These are phyloP conservation scores for Halcyon senegalensis DNA, from an alignment of 2,113 vertebrate species.

Conservation along the genomic window DNA sequence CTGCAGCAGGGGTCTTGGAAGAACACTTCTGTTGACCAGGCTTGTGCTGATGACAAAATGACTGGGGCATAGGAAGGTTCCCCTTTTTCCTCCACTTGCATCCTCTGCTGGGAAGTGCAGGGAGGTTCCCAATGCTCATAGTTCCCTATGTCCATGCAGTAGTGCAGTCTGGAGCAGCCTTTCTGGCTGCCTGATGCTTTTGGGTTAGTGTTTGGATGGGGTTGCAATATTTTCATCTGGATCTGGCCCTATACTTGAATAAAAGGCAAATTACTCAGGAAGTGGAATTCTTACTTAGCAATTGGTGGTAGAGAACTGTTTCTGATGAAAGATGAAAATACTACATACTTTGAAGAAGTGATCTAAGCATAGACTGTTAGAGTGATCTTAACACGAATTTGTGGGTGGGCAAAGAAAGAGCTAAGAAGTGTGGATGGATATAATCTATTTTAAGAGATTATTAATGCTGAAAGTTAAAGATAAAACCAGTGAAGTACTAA, in stretches of 20 bases:
- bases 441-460: not conserved
- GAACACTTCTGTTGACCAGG: not conserved
- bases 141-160: not conserved
- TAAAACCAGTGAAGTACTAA: not conserved
- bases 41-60: not conserved
- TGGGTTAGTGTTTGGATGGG: not conserved
- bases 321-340: not conserved
- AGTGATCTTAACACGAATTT: not conserved
- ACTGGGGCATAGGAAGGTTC: not conserved
- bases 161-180: not conserved
- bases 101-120: not conserved
- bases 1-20: not conserved
- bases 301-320: not conserved
- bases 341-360: not conserved
- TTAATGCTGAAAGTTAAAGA: not conserved
- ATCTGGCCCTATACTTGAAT: not conserved
- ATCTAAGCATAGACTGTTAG: not conserved
- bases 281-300: not conserved
- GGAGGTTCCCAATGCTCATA: not conserved
- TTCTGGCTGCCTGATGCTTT: not conserved
- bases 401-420: not conserved
- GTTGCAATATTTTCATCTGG: not conserved
- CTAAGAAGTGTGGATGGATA: not conserved
- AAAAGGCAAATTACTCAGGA: not conserved
- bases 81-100: not conserved